Conservation (phyloP, 2,797 vertebrate genomes). For the Orestias chungarensis region DNA sequence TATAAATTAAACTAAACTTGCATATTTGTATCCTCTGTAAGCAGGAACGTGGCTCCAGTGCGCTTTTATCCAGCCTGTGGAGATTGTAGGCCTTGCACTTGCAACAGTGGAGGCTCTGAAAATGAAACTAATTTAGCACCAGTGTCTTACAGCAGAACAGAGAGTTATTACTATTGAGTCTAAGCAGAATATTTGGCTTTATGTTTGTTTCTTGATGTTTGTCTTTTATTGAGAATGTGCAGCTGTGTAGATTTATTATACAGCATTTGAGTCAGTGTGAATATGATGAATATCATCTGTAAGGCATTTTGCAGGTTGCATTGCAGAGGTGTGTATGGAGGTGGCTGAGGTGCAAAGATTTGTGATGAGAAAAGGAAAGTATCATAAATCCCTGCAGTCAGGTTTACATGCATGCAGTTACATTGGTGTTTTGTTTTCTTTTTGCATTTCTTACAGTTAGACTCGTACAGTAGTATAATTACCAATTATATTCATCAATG, state of each 20-base stretch:
- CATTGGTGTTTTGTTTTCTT: not conserved
- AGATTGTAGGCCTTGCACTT: slow-evolving; percentile 43
- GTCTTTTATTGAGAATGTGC: slow-evolving; percentile 8
- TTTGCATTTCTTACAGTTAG: not conserved
- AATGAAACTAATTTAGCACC: slow-evolving; percentile 57
- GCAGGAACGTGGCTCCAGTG: slow-evolving; percentile 38
- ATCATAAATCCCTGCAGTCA: not conserved
- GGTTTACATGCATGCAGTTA: not conserved
- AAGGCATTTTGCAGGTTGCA: not conserved
- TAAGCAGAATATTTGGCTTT: slow-evolving; percentile 27
- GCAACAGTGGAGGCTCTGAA: slow-evolving; percentile 26
- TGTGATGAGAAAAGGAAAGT: not conserved
- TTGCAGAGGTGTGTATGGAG: not conserved
- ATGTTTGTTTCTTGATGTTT: slow-evolving; percentile 12
- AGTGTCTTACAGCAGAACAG: slow-evolving; percentile 29
- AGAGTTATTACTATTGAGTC: slow-evolving; percentile 51
- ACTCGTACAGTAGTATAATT: not conserved
- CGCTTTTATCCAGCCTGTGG: slow-evolving; percentile 34
- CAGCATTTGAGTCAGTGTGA: not conserved
- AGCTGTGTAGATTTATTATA: not conserved
- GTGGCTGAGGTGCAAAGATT: not conserved
- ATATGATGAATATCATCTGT: not conserved
- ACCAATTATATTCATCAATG: not conserved
- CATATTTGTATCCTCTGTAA: slow-evolving; percentile 46
- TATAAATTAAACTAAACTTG: slow-evolving; percentile 33